Percentiles rank a stretch among this genome's conserved stretches.
Conservation (phyloP, 2,888 invertebrate genomes). For the Osedax frankpressi region DNA sequence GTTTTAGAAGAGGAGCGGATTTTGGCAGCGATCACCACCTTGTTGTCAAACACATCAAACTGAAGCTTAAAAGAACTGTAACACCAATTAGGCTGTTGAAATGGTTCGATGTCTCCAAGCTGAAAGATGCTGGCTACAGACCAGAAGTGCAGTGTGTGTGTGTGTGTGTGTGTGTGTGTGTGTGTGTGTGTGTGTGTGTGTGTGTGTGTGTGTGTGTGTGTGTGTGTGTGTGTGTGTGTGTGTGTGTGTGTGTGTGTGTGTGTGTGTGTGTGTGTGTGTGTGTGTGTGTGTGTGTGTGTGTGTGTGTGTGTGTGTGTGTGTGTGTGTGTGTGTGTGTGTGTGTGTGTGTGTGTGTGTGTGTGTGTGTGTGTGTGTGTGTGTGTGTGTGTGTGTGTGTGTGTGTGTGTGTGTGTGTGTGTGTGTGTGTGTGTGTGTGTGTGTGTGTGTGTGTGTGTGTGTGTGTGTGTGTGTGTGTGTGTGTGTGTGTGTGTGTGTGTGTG, state of each 20-base stretch:
- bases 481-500: slow-evolving; percentile 12
- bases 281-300: neutral
- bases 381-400: slow-evolving; percentile 2
- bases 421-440: slow-evolving; percentile 7
- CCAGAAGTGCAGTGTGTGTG: no score
- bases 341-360: slow-evolving; percentile 3
- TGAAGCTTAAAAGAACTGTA: no score
- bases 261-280: slow-evolving; percentile 7
- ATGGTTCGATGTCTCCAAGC: no score
- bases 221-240: slow-evolving; percentile 4
- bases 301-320: slow-evolving; percentile 3
- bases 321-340: slow-evolving; percentile 1
- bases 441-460: neutral
- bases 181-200: neutral
- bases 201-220: neutral
- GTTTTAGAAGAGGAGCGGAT: no score
- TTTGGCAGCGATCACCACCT: no score
- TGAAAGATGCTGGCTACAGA: no score
- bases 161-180: neutral
- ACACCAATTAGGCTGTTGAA: no score
- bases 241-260: slow-evolving; percentile 1
- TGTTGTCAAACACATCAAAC: no score
- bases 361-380: neutral
- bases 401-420: slow-evolving; percentile 6
- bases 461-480: slow-evolving; percentile 5